phyloP scores from a whole-genome alignment of 2,113 vertebrate genomes.

The Rhea americana region DNA sequence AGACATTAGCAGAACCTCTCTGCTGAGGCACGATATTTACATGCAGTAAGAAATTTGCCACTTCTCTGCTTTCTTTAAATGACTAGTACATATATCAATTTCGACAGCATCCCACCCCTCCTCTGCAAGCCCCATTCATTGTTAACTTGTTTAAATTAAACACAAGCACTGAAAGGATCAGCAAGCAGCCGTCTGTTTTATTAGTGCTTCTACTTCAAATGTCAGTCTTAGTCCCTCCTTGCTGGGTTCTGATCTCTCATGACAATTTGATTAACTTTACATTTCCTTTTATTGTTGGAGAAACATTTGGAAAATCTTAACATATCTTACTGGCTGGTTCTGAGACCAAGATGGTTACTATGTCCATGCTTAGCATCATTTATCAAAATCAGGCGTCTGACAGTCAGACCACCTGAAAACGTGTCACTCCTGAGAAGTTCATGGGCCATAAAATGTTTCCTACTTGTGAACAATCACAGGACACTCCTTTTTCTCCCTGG shows the following conservation, averaged over 20 bases:
- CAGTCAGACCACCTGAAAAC: conserved; percentile 57
- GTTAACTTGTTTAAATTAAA: conserved; percentile 64
- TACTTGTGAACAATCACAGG: neutral
- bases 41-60: conserved; percentile 16
- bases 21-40: neutral
- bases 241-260: conserved; percentile 68
- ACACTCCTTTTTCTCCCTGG: neutral
- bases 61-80: conserved; percentile 63
- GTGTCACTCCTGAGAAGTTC: neutral
- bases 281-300: conserved; percentile 73
- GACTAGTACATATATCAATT: conserved; percentile 5
- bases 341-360: conserved; percentile 54
- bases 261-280: conserved; percentile 75
- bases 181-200: conserved; percentile 65
- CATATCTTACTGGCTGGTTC: conserved; percentile 48
- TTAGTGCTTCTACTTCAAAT: conserved; percentile 61
- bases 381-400: conserved; percentile 61
- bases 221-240: conserved; percentile 65
- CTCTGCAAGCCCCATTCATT: conserved; percentile 18
- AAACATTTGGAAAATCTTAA: conserved; percentile 73
- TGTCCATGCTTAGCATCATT: conserved; percentile 51
- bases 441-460: neutral
- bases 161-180: conserved; percentile 60
- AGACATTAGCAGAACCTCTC: neutral
- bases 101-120: conserved; percentile 43